Percentiles rank a stretch among this genome's conserved stretches.
Evolutionary conservation across 2,888 invertebrate genomes (phyloP).

Genomic region (Volucella inanis): DNA sequence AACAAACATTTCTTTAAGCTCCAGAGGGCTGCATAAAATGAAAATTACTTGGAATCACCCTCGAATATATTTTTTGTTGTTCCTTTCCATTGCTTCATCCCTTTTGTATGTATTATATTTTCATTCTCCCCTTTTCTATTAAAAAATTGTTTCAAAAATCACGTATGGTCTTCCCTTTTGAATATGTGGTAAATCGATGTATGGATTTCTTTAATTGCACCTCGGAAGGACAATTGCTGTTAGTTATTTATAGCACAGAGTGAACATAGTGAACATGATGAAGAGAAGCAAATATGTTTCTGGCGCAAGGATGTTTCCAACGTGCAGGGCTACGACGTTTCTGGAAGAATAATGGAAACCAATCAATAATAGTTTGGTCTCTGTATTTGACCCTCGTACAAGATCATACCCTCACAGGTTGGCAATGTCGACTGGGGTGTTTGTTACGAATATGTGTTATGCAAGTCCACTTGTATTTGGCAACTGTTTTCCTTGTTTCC

Average conservation of each 20-base stretch:
- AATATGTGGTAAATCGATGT: constrained; percentile 52
- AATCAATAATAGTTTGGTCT: constrained; percentile 45
- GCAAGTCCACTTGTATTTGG: not conserved
- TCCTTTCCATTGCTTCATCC: not conserved
- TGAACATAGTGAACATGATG: not conserved
- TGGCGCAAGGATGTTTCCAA: constrained; percentile 9
- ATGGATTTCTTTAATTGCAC: constrained; percentile 50
- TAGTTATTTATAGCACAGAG: constrained; percentile 29
- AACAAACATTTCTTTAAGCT: constrained; percentile 12
- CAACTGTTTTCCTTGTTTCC: not conserved
- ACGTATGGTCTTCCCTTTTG: not conserved
- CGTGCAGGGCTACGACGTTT: constrained; percentile 7
- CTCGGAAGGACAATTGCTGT: constrained; percentile 22
- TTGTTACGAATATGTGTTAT: not conserved
- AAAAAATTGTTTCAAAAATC: constrained; percentile 53
- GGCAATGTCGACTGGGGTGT: constrained; percentile 12
- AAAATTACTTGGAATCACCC: constrained; percentile 22
- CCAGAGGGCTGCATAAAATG: constrained; percentile 17
- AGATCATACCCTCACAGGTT: constrained; percentile 24
- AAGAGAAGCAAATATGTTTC: constrained; percentile 21
- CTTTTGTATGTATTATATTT: not conserved
- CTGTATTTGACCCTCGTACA: constrained; percentile 13
- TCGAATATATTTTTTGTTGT: constrained; percentile 3
- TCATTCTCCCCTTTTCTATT: constrained; percentile 35
- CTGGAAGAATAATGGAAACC: constrained; percentile 43